phyloP scores from a whole-genome alignment of 1,140 invertebrate genomes.

The Andrena cerasifolii region DNA sequence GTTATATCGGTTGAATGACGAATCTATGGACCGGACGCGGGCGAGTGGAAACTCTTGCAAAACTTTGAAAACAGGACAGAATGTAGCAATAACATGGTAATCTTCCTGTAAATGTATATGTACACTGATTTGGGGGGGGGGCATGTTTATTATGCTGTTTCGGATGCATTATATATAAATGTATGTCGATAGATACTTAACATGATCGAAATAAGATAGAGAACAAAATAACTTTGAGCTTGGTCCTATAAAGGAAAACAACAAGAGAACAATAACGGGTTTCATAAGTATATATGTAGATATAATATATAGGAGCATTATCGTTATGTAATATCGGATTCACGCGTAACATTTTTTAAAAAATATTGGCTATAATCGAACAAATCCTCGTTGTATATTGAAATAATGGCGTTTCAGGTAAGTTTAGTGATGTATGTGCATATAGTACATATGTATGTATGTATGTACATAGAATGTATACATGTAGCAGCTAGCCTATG shows the following conservation, averaged over 20 bases:
- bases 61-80: background rate
- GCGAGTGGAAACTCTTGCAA: background rate
- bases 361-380: background rate
- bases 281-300: no score
- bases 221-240: background rate
- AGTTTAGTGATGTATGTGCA: background rate
- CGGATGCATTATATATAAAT: no score
- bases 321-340: conserved; percentile 1
- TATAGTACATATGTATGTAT: no score
- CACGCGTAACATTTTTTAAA: background rate
- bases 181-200: no score
- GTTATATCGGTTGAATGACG: background rate
- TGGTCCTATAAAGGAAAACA: background rate
- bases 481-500: no score
- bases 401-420: background rate
- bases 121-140: no score
- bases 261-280: no score
- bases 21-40: background rate
- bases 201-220: background rate
- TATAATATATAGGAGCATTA: background rate
- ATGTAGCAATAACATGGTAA: no score
- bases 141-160: no score
- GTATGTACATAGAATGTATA: no score
- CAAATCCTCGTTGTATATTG: background rate
- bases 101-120: no score